phyloP scores from a whole-genome alignment of 2,113 vertebrate species.

The Nycticebus coucang region DNA sequence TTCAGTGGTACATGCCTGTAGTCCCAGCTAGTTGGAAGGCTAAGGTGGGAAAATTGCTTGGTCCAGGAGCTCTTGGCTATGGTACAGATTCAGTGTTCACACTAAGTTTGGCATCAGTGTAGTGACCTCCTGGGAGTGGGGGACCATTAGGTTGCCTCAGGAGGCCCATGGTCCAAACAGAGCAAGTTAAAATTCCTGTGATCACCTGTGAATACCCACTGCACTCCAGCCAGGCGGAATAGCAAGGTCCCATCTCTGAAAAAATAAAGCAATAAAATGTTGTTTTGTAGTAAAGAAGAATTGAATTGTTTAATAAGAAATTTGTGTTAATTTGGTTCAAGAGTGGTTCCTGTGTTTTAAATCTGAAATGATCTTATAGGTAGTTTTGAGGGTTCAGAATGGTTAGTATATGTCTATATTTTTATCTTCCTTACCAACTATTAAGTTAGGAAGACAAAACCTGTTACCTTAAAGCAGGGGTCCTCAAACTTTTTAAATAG shows the following conservation, averaged over 20 bases:
- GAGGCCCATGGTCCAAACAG: background rate
- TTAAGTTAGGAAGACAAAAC: background rate
- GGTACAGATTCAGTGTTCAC: background rate
- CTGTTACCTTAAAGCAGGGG: constrained; percentile 15
- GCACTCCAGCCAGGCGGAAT: background rate
- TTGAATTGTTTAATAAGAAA: background rate
- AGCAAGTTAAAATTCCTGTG: background rate
- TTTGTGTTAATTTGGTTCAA: background rate
- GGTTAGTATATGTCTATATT: background rate
- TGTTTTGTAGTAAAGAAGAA: background rate
- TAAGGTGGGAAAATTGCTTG: background rate
- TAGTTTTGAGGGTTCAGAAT: background rate
- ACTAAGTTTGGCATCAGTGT: background rate
- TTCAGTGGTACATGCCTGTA: background rate
- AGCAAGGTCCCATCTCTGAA: background rate
- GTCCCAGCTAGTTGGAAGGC: too few species aligned
- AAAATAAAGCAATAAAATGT: background rate
- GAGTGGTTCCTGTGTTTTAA: constrained; percentile 14
- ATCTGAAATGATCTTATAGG: constrained; percentile 17
- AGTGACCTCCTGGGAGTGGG: too few species aligned
- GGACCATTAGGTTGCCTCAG: background rate
- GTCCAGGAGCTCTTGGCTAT: background rate
- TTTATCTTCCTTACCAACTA: background rate
- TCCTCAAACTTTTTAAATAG: too few species aligned
- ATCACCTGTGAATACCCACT: background rate